A percentile compares a stretch with the other conserved stretches of the same genome.
These are phyloP conservation scores for Varanus komodoensis DNA, from an alignment of 2,113 vertebrate genomes.

Conservation along the genomic window DNA sequence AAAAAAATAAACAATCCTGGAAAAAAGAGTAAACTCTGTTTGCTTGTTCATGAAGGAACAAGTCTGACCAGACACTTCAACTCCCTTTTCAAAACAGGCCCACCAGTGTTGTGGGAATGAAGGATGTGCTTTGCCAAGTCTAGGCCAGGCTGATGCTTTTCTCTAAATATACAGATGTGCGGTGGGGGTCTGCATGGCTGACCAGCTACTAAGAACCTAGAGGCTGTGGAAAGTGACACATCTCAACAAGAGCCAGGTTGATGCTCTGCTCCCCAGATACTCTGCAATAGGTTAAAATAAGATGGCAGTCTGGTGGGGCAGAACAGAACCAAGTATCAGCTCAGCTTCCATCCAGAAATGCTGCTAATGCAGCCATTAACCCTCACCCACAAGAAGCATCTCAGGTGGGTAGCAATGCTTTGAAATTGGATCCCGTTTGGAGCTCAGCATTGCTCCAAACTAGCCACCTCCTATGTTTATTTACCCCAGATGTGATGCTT, in stretches of 20 bases:
- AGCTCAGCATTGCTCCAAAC: too few relatives aligned
- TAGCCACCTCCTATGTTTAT: background rate
- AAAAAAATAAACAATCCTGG: background rate
- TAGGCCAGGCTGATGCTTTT: rapidly evolving
- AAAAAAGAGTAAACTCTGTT: background rate
- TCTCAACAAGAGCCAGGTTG: too few relatives aligned
- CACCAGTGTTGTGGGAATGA: background rate
- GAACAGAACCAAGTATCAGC: too few relatives aligned
- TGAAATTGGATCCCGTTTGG: too few relatives aligned
- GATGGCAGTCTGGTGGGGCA: too few relatives aligned
- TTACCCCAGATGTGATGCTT: background rate
- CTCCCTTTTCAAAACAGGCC: background rate
- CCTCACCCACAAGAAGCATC: too few relatives aligned
- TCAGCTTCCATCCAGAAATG: too few relatives aligned
- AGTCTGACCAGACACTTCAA: background rate
- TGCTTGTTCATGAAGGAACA: background rate
- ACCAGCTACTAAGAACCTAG: background rate
- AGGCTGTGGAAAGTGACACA: background rate
- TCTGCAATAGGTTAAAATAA: too few relatives aligned
- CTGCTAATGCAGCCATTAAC: too few relatives aligned
- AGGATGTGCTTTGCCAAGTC: background rate
- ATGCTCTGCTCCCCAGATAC: too few relatives aligned
- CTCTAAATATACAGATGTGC: background rate
- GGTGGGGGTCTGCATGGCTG: background rate
- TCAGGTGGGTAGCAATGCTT: too few relatives aligned